phyloP scores from a whole-genome alignment of 2,888 invertebrate species.

The Carpatolechia fugitivella region DNA sequence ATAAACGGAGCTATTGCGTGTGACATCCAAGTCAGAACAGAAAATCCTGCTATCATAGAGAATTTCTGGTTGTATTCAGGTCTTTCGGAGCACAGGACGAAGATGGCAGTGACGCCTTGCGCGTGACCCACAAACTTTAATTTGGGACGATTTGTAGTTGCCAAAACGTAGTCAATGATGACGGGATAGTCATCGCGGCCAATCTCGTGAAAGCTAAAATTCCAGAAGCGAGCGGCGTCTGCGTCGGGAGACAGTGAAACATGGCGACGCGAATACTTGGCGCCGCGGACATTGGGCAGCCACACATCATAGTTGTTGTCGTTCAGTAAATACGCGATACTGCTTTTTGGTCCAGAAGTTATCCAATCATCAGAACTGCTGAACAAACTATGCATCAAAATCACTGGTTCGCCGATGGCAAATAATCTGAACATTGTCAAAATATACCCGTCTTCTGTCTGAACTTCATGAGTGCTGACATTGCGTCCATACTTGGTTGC shows the following conservation, averaged over 20 bases:
- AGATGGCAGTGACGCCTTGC: conserved; percentile 81
- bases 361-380: conserved; percentile 58
- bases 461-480: conserved; percentile 42
- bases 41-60: conserved; percentile 71
- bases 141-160: conserved; percentile 65
- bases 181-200: conserved; percentile 87
- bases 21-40: conserved; percentile 78
- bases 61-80: conserved; percentile 79
- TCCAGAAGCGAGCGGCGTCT: conserved; percentile 72
- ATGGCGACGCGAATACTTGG: conserved; percentile 81
- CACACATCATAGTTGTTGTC: conserved; percentile 85
- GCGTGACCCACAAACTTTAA: conserved; percentile 86
- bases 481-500: conserved; percentile 48
- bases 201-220: conserved; percentile 90
- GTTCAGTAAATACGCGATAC: conserved; percentile 70
- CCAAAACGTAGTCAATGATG: conserved; percentile 84
- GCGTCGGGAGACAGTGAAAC: conserved; percentile 49
- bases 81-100: conserved; percentile 73
- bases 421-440: conserved; percentile 51
- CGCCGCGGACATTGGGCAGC: conserved; percentile 89
- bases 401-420: conserved; percentile 39
- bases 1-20: conserved; percentile 55
- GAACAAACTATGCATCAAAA: conserved; percentile 59
- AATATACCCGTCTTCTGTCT: conserved; percentile 52
- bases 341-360: conserved; percentile 45